A percentile compares a stretch with the other conserved stretches of the same genome.
These are phyloP conservation scores for Sebastes miniatus DNA, from an alignment of 2,797 vertebrate species.

Conservation along the genomic window DNA sequence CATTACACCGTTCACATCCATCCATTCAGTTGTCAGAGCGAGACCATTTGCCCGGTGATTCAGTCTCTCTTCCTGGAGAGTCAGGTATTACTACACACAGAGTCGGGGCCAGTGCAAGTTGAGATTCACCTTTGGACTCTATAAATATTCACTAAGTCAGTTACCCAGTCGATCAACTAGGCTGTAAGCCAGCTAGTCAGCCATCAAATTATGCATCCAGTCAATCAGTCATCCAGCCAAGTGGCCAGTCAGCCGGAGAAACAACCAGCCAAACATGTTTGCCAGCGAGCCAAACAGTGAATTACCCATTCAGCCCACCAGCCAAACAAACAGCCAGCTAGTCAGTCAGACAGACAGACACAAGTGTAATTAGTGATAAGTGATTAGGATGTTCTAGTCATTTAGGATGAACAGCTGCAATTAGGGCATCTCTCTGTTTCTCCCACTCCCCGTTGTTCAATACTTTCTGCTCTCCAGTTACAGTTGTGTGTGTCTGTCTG, in stretches of 20 bases:
- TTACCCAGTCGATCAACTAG: constrained; percentile 26
- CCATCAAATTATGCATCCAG: constrained; percentile 35
- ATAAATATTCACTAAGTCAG: constrained; percentile 39
- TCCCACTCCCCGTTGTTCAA: constrained; percentile 44
- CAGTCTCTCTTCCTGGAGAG: constrained; percentile 6
- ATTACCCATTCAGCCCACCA: constrained; percentile 40
- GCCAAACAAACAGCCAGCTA: constrained; percentile 34
- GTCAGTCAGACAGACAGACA: constrained; percentile 35
- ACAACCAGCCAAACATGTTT: constrained; percentile 25
- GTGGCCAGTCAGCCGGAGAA: constrained; percentile 27
- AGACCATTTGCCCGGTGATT: constrained; percentile 25
- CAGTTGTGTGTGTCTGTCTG: constrained; percentile 28
- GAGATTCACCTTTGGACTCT: constrained; percentile 23
- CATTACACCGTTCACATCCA: constrained; percentile 57
- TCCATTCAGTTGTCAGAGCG: constrained; percentile 48
- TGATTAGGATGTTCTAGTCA: constrained; percentile 68
- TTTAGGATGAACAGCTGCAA: constrained; percentile 65
- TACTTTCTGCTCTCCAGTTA: constrained; percentile 63
- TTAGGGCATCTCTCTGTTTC: constrained; percentile 53
- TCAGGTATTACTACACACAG: constrained; percentile 27
- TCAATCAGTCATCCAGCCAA: constrained; percentile 37
- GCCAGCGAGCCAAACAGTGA: constrained; percentile 47
- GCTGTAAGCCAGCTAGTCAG: constrained; percentile 19
- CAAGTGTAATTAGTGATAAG: constrained; percentile 69
- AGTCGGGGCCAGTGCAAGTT: background rate